Base-by-base conservation (phyloP, 2,888 invertebrate species). In the Tachina fera region DNA sequence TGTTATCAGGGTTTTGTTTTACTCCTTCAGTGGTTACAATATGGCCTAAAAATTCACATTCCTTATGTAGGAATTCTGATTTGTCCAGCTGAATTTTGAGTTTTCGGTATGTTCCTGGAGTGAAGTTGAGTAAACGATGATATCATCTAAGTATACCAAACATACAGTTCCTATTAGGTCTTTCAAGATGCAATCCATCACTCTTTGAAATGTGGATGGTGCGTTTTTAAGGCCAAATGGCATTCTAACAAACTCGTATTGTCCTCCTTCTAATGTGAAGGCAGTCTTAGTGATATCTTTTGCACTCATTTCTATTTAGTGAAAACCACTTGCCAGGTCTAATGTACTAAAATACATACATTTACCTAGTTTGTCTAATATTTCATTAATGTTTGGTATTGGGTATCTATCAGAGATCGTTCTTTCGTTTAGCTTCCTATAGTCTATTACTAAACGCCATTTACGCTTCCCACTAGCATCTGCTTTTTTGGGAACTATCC, bases 381-480 rank as follows among this genome's bases (percentile, higher is more conserved):
- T 67, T 14, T 49, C 49, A n/a, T 67, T 67, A 19, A 67, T 67
- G 31, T 67, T 47, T 45, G 31, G 49, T 67, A 39, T 68, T 47
- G 67, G 67, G n/a, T 67, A 67, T 19, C 63, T 63, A 10, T 67
- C 67, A 22, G 67, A 67, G 16, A 67, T 63, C 31, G 60, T 70
- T 39, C 65, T 63, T 11, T 75, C 53, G 41, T 65, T 75, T 9
- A 74, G 11, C 16, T 56, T 80, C 13, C 45, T 72, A 11, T 72
- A 80, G 19, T 74, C 72, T 11, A 74, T 80, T 13, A 72, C 71
- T 14, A 80, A 10, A 19, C 65, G 75, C 76, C 70, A 82, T 71
- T 76, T 82, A 16, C 65, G 68, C 14, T 65, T 83, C 9, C 82
- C 61, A 82, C 16, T 79, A 65, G 60, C 78, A 68, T 83, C 80